Evolutionary conservation across 2,113 vertebrate genomes (phyloP).

Genomic region (Rafetus swinhoei): DNA sequence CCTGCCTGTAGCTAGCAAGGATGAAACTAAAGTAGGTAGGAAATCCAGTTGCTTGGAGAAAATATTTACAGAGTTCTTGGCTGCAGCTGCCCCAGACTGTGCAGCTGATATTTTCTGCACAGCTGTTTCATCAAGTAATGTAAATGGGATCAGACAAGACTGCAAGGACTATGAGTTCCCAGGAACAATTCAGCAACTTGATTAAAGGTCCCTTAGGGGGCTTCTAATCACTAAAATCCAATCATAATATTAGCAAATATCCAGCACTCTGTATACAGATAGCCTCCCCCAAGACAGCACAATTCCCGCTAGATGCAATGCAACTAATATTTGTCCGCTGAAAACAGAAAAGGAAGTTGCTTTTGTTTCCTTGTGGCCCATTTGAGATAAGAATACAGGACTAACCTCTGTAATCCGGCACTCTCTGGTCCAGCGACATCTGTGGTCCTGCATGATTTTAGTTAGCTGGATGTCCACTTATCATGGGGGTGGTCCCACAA

Average conservation of each 20-base stretch:
- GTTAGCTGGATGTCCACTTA: too few relatives aligned
- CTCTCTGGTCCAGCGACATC: too few relatives aligned
- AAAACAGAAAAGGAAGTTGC: not conserved
- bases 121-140: not conserved
- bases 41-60: not conserved
- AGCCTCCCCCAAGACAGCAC: not conserved
- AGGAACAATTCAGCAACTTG: not conserved
- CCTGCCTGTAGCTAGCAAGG: not conserved
- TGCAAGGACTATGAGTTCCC: not conserved
- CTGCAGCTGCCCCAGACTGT: too few relatives aligned
- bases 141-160: rapidly evolving
- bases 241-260: not conserved
- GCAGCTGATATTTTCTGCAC: not conserved
- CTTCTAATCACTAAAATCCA: rapidly evolving
- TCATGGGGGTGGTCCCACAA: too few relatives aligned
- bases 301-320: not conserved
- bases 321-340: not conserved
- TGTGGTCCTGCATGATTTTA: too few relatives aligned
- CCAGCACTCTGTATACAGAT: rapidly evolving
- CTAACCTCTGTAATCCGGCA: too few relatives aligned
- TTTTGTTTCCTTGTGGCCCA: not conserved
- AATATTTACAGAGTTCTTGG: not conserved
- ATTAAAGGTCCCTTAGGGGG: rapidly evolving
- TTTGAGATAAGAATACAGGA: not conserved
- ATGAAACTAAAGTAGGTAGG: not conserved